phyloP scores from a whole-genome alignment of 2,113 vertebrate genomes.

The Illadopsis cleaveri region DNA sequence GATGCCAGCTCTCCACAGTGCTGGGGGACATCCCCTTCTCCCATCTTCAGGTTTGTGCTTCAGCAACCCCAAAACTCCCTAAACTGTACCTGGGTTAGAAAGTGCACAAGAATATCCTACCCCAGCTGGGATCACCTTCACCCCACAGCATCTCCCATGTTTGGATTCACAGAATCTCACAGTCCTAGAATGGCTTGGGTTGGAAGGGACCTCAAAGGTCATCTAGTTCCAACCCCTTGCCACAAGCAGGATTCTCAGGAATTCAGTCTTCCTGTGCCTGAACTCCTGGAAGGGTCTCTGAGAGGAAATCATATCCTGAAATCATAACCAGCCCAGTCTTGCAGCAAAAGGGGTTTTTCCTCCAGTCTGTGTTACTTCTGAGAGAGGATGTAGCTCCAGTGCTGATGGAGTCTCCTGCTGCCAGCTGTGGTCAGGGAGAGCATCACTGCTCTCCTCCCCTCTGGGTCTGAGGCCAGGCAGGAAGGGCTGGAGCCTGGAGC shows the following conservation, averaged over 20 bases:
- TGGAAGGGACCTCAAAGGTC: not conserved
- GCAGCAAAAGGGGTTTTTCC: not conserved
- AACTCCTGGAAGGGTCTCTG: not conserved
- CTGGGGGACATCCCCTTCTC: not conserved
- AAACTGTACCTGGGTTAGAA: not conserved
- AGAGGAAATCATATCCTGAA: not conserved
- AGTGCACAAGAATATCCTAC: not conserved
- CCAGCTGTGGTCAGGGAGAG: not conserved
- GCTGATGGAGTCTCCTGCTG: not conserved
- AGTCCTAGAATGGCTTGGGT: not conserved
- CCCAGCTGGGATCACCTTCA: not conserved
- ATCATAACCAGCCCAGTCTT: not conserved
- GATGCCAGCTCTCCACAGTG: not conserved
- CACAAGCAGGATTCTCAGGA: not conserved
- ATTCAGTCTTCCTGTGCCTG: not conserved
- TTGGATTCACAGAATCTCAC: not conserved
- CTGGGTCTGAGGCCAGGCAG: not conserved
- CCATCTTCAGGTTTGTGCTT: not conserved
- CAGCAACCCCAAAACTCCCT: not conserved
- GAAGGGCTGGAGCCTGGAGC: not conserved
- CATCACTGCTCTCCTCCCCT: not conserved
- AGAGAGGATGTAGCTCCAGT: not conserved
- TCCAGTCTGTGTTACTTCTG: not conserved
- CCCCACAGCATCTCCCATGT: accelerated
- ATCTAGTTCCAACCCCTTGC: too few species aligned